Evolutionary conservation across 1,140 invertebrate species (phyloP).

Genomic region (Hermetia illucens): DNA sequence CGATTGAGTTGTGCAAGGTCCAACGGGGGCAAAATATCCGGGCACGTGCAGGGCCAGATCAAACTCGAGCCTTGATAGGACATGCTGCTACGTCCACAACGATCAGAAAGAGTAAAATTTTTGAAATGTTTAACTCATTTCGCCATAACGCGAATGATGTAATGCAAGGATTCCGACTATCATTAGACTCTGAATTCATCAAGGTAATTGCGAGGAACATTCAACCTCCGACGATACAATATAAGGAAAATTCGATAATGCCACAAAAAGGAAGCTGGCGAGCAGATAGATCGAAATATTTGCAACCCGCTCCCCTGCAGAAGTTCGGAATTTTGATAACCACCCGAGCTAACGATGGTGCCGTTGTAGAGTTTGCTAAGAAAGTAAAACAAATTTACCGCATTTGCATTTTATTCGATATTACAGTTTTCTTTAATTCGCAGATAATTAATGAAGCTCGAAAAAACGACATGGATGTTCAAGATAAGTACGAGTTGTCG

Average conservation of each 20-base stretch:
- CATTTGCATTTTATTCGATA: background rate
- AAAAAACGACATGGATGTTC: background rate
- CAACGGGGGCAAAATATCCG: conserved; percentile 44
- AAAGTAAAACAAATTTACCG: background rate
- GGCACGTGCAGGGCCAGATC: no score
- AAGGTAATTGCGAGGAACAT: no score
- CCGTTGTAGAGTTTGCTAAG: background rate
- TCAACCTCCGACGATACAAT: no score
- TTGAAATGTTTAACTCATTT: conserved; percentile 34
- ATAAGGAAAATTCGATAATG: no score
- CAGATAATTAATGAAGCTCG: background rate
- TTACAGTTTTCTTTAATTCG: background rate
- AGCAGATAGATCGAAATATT: background rate
- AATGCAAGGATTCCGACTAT: conserved; percentile 43
- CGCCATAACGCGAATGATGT: conserved; percentile 33
- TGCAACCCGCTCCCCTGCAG: background rate
- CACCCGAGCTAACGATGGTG: background rate
- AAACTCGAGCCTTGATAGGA: no score
- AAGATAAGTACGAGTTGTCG: background rate
- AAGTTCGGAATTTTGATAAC: conserved; percentile 19
- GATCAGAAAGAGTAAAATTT: conserved; percentile 45
- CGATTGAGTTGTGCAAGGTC: conserved; percentile 46
- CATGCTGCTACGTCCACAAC: conserved; percentile 46
- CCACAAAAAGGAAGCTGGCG: background rate
- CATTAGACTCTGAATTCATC: conserved; percentile 36